Percentiles rank a stretch among this genome's conserved stretches.
Conservation (phyloP, 2,797 vertebrate genomes). For the Hippocampus kuda region DNA sequence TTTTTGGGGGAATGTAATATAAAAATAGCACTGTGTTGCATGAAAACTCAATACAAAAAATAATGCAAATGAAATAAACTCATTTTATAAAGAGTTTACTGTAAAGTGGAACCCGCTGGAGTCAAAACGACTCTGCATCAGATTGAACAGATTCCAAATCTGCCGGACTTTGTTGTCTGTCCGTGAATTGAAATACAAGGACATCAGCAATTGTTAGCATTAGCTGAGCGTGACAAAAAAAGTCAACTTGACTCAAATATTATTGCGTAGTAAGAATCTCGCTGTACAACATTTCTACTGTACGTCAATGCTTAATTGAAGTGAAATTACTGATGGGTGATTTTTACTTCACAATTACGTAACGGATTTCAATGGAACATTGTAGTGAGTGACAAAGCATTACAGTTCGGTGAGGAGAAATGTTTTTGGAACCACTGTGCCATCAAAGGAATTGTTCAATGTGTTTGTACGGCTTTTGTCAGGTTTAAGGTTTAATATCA, state of each 20-base stretch:
- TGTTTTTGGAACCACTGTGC: constrained; percentile 3
- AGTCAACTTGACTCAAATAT: neutral
- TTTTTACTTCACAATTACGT: neutral
- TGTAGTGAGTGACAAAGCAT: neutral
- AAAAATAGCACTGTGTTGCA: too few species aligned
- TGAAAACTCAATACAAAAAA: too few species aligned
- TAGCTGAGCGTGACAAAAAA: neutral
- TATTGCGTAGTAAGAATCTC: neutral
- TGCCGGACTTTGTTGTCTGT: neutral
- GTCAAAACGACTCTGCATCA: too few species aligned
- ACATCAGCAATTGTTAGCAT: neutral
- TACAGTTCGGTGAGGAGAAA: neutral
- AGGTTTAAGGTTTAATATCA: neutral
- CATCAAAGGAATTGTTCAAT: neutral
- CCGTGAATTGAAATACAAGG: neutral
- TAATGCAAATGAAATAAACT: too few species aligned
- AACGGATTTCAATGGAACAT: neutral
- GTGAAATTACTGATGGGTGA: neutral
- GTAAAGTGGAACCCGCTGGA: neutral
- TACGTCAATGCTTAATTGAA: neutral
- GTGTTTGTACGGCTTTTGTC: neutral
- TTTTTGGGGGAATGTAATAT: too few species aligned
- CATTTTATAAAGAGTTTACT: neutral
- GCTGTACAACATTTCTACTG: neutral
- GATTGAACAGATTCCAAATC: neutral